Base-by-base conservation (phyloP, 1,140 invertebrate genomes). In the Cataglyphis hispanica region DNA sequence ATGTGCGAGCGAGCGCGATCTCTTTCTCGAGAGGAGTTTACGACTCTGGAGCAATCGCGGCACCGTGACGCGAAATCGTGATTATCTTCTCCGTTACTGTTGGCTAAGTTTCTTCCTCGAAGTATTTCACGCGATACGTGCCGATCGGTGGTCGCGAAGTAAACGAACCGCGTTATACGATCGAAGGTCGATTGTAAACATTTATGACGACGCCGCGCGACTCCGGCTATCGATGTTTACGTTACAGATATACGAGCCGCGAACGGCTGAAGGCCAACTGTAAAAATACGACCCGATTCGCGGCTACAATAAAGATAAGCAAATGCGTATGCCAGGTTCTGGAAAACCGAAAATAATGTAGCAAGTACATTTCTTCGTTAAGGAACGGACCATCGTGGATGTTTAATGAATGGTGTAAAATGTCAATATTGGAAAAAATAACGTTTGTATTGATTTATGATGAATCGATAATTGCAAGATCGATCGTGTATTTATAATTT, bases 241-340 rank as follows among this genome's bases (percentile, higher is more conserved):
- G 74, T 84, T 84, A 46, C 61, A 53, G 58, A 86, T 80, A 56
- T 50, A 50, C 60, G 74, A 74, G 27, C 78, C 46, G 70, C 60
- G 53, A 77, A 69, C 64, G 64, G 81, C 67, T 27, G 46, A 50
- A 53, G 43, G 70, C 37, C 53, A 46, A 53, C 37, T 60, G 37
- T 64, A 87, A 87, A 77, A 84, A 63, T 87, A 70, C 27, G 63
- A 31, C 34, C 58, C 27, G 37, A 81, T 72, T 64, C 50, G 16
- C 31, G 64, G n/a, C 11, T n/a, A 37, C 50, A 72, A 84, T 87
- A 72, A 77, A 87, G 87, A 88, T 84, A 87, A 87, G 78, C 25
- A 56, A 80, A 87, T 76, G 50, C 50, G 27, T 11, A 53, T 3
- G 22, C 7, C 16, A 2, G 22, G 11, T 4, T 25, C 37, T 22